Base-by-base conservation (phyloP, 2,888 invertebrate species). In the Drosophila paracracens region DNA sequence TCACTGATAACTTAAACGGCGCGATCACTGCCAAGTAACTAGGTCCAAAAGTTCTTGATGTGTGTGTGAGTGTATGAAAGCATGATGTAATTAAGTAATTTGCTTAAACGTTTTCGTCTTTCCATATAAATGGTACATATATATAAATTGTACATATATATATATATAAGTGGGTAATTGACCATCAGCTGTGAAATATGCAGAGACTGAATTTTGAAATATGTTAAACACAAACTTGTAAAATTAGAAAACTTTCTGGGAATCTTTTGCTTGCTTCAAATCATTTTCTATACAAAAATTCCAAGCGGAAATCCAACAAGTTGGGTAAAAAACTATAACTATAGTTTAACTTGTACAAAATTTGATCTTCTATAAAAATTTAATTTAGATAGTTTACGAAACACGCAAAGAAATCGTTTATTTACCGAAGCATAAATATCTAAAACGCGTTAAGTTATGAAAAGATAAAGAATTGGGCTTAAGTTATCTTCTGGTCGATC, bases 1-100 rank as follows among this genome's bases (percentile, higher is more conserved):
- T 27, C 61, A 36, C 52, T 65, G 63, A 76, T 70, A 66, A 61
- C 53, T 74, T 80, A 70, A 74, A 62, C 52, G 43, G 35, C 21
- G 40, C 33, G 73, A 76, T 81, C 70, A 70, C 38, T 38, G 53
- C 56, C 58, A 43, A 43, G 16, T 27, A 40, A 21, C 25, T 58
- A 61, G 51, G 40, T 27, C n/a, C 52, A 63, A 57, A n/a, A n/a
- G 10, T 36, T 46, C 4, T 43, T 18, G 18, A 57, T 31, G 57
- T 40, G n/a, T n/a, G 7, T n/a, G 38, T 40, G 11, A 16, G 25
- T 25, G 43, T 16, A 78, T 79, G 74, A 67, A 79, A 72, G 21
- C 18, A 57, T 36, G 31, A 54, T 53, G 43, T 10, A 51, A 56
- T 43, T 60, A 48, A 50, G 61, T 53, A 35, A 57, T 57, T 52